Percentiles rank a stretch among this genome's conserved stretches.
Evolutionary conservation across 2,797 vertebrate species (phyloP).

Genomic region (Buceros bicornis): DNA sequence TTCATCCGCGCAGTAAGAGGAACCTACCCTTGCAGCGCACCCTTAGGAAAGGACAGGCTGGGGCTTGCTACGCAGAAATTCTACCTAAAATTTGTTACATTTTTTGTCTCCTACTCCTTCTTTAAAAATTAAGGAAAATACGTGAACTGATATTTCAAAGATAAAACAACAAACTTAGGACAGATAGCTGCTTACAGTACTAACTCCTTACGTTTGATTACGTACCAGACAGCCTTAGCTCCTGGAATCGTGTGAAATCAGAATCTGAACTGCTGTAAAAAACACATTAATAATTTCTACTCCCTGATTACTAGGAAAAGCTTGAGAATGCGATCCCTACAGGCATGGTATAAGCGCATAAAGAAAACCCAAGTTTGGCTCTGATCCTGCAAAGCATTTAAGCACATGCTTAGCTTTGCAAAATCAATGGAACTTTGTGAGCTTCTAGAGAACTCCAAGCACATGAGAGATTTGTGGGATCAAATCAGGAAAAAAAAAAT

Average conservation of each 20-base stretch:
- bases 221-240: background rate
- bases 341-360: slow-evolving; percentile 15
- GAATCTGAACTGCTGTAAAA: background rate
- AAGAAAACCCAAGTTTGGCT: slow-evolving; percentile 13
- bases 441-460: slow-evolving; percentile 29
- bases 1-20: background rate
- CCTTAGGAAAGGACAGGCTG: background rate
- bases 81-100: background rate
- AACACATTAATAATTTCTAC: background rate
- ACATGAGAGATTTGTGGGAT: slow-evolving; percentile 29
- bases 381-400: slow-evolving; percentile 64
- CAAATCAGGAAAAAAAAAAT: background rate
- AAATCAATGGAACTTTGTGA: slow-evolving; percentile 38
- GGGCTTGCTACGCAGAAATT: background rate
- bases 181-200: background rate
- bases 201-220: background rate
- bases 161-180: background rate
- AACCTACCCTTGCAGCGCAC: background rate
- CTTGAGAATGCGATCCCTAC: background rate
- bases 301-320: background rate
- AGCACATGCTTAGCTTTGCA: background rate
- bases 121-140: background rate
- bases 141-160: background rate
- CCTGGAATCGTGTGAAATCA: background rate
- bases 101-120: accelerated